Evolutionary conservation across 2,888 invertebrate genomes (phyloP).

Genomic region (Agrochola circellaris): DNA sequence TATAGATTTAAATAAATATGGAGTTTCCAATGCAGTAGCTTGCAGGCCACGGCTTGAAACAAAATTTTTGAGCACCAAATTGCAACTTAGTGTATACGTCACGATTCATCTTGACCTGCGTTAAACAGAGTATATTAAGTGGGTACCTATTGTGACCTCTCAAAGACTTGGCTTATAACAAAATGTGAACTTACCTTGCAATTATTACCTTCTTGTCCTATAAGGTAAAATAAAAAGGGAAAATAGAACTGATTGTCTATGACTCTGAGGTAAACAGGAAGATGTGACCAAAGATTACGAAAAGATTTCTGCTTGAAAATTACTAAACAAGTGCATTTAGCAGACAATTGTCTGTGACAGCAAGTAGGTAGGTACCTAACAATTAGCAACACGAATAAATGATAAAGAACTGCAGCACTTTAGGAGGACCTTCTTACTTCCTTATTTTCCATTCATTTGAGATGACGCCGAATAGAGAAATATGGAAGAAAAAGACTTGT

Average conservation of each 20-base stretch:
- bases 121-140: background rate
- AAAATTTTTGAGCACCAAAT: background rate
- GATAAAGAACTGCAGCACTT: no score
- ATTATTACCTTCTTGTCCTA: background rate
- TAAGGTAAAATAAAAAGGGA: background rate
- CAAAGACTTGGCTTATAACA: no score
- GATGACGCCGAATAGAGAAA: no score
- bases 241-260: background rate
- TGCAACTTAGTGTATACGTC: background rate
- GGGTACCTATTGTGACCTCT: background rate
- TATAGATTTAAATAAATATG: background rate
- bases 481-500: no score
- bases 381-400: conserved; percentile 5
- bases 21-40: background rate
- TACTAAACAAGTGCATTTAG: conserved; percentile 26
- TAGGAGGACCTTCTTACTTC: no score
- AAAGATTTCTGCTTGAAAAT: conserved; percentile 37
- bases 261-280: conserved; percentile 16
- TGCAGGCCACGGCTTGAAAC: background rate
- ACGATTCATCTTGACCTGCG: background rate
- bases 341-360: conserved; percentile 14
- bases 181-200: background rate
- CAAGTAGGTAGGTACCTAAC: no score
- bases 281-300: background rate
- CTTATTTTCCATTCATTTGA: no score